Conservation (phyloP, 1,140 invertebrate species). For the Drosophila micromelanica region DNA sequence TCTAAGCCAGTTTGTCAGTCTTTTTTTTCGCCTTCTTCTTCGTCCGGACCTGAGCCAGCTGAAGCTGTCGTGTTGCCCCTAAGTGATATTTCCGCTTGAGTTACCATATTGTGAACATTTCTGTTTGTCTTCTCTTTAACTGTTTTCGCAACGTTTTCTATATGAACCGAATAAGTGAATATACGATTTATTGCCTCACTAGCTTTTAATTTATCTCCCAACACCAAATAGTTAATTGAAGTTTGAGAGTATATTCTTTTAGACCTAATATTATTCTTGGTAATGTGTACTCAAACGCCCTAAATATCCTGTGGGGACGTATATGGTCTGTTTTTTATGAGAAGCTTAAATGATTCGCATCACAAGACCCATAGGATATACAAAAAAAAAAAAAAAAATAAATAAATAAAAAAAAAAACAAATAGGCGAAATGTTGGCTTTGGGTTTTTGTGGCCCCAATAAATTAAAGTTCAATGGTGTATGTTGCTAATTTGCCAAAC, state of each 20-base stretch:
- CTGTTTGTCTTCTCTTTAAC: constrained; percentile 30
- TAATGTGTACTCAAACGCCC: not conserved
- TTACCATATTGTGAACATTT: constrained; percentile 68
- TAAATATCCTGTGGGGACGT: not conserved
- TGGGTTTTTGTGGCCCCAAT: constrained; percentile 10
- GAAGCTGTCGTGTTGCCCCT: constrained; percentile 37
- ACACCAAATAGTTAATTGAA: not conserved
- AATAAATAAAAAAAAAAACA: constrained; percentile 8
- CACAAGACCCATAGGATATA: no score
- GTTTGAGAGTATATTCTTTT: not conserved
- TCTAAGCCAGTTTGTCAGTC: constrained; percentile 17
- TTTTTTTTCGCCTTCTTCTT: constrained; percentile 1
- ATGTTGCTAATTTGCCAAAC: constrained; percentile 70
- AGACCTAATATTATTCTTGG: not conserved
- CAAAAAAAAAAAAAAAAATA: no score
- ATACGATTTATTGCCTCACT: not conserved
- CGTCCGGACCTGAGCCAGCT: constrained; percentile 12
- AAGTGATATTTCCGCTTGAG: constrained; percentile 70
- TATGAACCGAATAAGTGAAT: not conserved
- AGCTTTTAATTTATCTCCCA: not conserved
- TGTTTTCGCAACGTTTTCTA: constrained; percentile 14
- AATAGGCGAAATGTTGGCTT: constrained; percentile 25
- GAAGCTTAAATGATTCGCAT: not conserved
- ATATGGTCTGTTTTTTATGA: not conserved
- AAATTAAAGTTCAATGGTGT: constrained; percentile 69